phyloP scores from a whole-genome alignment of 2,797 vertebrate species.

The Dallia pectoralis region DNA sequence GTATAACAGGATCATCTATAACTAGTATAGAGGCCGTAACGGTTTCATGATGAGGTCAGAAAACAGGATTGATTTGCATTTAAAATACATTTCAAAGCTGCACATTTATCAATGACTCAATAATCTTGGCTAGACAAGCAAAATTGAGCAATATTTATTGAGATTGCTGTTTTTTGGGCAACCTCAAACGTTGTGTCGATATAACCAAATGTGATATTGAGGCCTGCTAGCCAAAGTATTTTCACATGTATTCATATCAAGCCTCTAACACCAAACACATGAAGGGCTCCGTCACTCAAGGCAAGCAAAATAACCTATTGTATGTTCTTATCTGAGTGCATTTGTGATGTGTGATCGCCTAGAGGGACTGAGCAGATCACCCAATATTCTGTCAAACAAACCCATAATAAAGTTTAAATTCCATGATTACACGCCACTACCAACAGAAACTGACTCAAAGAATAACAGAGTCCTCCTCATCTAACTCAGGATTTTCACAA shows the following conservation, averaged over 20 bases:
- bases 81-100: too few species aligned
- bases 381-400: background rate
- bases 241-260: background rate
- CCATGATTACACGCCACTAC: background rate
- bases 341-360: background rate
- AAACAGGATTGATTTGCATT: too few species aligned
- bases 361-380: background rate
- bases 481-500: background rate
- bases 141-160: background rate
- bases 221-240: background rate
- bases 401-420: background rate
- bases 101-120: too few species aligned
- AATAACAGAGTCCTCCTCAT: background rate
- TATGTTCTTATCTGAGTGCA: background rate
- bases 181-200: background rate
- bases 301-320: too few species aligned
- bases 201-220: background rate
- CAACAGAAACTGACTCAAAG: background rate
- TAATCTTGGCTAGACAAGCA: too few species aligned
- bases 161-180: background rate
- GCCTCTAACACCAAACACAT: background rate
- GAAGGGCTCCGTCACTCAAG: background rate
- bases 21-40: too few species aligned
- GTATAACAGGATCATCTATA: too few species aligned
- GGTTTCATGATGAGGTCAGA: too few species aligned